A percentile compares a stretch with the other conserved stretches of the same genome.
These are phyloP conservation scores for Camponotus vicinus DNA, from an alignment of 1,140 invertebrate genomes.

Conservation along the genomic window DNA sequence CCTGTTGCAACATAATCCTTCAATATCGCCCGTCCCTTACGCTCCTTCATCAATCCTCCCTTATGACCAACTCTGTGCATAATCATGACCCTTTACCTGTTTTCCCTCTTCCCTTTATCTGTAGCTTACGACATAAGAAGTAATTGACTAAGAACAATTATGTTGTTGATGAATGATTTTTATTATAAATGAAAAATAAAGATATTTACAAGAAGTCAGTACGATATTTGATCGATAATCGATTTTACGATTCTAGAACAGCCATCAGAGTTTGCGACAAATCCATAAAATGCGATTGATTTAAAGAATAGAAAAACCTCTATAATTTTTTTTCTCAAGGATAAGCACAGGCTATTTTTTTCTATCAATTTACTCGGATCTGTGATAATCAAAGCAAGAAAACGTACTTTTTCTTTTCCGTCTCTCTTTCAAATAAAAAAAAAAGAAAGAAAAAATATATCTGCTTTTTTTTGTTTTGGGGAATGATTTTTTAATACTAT, in stretches of 20 bases:
- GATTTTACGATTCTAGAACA: conserved; percentile 52
- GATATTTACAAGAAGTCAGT: conserved; percentile 86
- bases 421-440: conserved; percentile 45
- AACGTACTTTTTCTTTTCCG: conserved; percentile 56
- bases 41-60: conserved; percentile 74
- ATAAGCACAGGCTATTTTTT: conserved; percentile 34
- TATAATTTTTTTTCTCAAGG: not conserved
- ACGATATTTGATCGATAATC: conserved; percentile 74
- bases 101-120: conserved; percentile 55
- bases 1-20: conserved; percentile 80
- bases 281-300: not conserved
- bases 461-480: conserved; percentile 59
- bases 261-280: conserved; percentile 42
- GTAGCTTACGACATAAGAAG: conserved; percentile 84
- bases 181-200: conserved; percentile 87
- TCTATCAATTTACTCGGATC: conserved; percentile 39
- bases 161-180: conserved; percentile 87
- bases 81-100: conserved; percentile 83
- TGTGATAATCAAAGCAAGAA: conserved; percentile 67
- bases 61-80: conserved; percentile 85
- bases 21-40: conserved; percentile 79
- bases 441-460: conserved; percentile 55
- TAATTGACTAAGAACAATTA: conserved; percentile 87
- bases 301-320: not conserved
- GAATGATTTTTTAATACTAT: conserved; percentile 71